Evolutionary conservation across 2,797 vertebrate genomes (phyloP), one percentile per base, ranked within the genome.

Genomic region (Xiphophorus birchmanni): DNA sequence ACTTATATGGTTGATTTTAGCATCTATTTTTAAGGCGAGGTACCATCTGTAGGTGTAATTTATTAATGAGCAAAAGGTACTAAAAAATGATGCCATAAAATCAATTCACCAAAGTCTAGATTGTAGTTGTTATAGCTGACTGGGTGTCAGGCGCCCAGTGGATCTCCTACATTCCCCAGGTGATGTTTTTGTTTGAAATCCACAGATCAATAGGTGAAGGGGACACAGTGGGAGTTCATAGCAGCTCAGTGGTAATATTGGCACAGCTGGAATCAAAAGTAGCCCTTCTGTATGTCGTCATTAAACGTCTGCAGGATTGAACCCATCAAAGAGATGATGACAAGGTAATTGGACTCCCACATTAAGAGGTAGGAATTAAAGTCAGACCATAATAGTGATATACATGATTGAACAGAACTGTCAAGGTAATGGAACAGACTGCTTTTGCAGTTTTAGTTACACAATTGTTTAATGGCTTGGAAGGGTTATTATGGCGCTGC

Each of bases 11-110:
- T 86, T 91, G 80, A 90, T 82, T 63, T 82, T 44, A 83, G 23
- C 60, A 80, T 69, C 65, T 80, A 81, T 90, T 86, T 84, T 91
- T 90, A 90, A 88, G 79, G 91, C 83, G 73, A 87, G 83, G n/a
- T 71, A 77, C 73, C 84, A 81, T 52, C 82, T 84, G 85, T 76
- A 87, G 79, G 73, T 88, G 81, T 85, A 81, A 87, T 92, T 37
- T 65, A 65, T 37, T 37, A 65, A 35, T 65, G 82, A 60, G 75
- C 80, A 82, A 87, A 92, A 89, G 85, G 76, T 4, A n/a, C 60
- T 80, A 69, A 48, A 74, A 74, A 37, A 85, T 74, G 54, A 77
- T 82, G 78, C 74, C 63, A 65, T 86, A 82, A 85, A 85, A 78
- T 85, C 84, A 87, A 89, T 90, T 91, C 88, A 80, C 74, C 77